Base-by-base conservation (phyloP, 2,797 vertebrate genomes). In the Pitangus sulphuratus region DNA sequence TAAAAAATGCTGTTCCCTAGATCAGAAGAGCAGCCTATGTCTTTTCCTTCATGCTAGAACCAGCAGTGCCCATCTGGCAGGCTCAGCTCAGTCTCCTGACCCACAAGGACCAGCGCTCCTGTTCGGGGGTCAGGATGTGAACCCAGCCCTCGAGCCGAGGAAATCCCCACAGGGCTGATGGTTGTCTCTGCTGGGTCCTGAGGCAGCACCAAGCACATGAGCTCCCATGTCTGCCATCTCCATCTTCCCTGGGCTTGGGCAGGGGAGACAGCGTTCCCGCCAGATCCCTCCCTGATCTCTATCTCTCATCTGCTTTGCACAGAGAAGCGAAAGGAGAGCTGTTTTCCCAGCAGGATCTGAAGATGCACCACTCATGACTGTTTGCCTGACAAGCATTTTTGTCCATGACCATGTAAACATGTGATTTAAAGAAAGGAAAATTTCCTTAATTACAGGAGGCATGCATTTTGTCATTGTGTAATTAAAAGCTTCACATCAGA, bases 401-500 rank as follows among this genome's bases (percentile, higher is more conserved):
- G 66, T 61, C 62, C 82, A 22, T 64, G 24, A 78, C 44, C 39
- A 31, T 13, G 33, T 57, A 91, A 93, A 75, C 85, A 85, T 64
- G 26, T 85, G 48, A 91, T 72, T 88, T 81, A 86, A 93, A 76
- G 61, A 82, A 80, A 79, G 56, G 30, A 60, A 91, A 75, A 81
- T 72, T 45, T 53, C 37, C 64, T 79, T 88, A 93, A 94, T 84
- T 93, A 96, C 72, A 94, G 47, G 31, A 62, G 48, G 51, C 37
- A 78, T 47, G n/a, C 51, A 65, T 81, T 88, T 84, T 71, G 50
- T 74, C 53, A 35, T 15, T 30, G 33, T 65, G 15, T 81, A 92
- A 95, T 95, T 90, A 72, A 86, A 93, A 95, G 69, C 54, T 86
- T 84, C 58, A 69, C 12, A 72, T 61, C 58, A 81, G 75, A 76